A percentile compares a stretch with the other conserved stretches of the same genome.
Conservation (phyloP, 2,797 vertebrate genomes). For the Chelon auratus region DNA sequence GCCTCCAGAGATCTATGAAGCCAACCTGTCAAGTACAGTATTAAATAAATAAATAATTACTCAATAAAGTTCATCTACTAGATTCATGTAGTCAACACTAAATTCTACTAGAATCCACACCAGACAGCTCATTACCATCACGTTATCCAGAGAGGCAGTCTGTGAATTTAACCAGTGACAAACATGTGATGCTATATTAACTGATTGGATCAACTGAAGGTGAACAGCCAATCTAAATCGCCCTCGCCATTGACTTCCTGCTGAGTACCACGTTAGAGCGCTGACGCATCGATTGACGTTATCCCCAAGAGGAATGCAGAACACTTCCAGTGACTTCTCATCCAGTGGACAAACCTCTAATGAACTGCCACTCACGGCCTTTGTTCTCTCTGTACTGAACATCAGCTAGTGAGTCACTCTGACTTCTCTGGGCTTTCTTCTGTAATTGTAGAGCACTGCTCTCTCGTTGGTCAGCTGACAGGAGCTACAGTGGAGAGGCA, state of each 20-base stretch:
- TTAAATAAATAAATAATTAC: not conserved
- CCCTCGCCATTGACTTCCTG: not conserved
- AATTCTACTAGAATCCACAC: not conserved
- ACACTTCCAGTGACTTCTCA: constrained; percentile 7
- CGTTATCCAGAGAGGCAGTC: not conserved
- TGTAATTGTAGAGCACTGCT: not conserved
- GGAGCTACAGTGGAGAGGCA: not conserved
- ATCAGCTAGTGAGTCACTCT: constrained; percentile 40
- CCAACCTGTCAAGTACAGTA: too few relatives aligned
- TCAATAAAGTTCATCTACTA: not conserved
- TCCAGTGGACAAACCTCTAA: constrained; percentile 4
- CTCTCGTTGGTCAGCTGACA: constrained; percentile 18
- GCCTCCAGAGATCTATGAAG: not conserved
- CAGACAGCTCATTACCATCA: not conserved
- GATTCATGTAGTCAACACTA: not conserved
- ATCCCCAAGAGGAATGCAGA: constrained; percentile 9
- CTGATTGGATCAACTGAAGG: too few relatives aligned
- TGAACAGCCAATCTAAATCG: not conserved
- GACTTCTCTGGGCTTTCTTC: not conserved
- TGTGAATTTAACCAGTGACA: not conserved
- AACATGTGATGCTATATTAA: not conserved
- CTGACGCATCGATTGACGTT: constrained; percentile 18
- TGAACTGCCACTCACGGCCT: constrained; percentile 11
- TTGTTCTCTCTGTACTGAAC: constrained; percentile 35
- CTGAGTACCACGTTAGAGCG: not conserved